Evolutionary conservation across 2,888 invertebrate genomes (phyloP), one percentile per base, ranked within the genome.

Genomic region (Clostera curtula): DNA sequence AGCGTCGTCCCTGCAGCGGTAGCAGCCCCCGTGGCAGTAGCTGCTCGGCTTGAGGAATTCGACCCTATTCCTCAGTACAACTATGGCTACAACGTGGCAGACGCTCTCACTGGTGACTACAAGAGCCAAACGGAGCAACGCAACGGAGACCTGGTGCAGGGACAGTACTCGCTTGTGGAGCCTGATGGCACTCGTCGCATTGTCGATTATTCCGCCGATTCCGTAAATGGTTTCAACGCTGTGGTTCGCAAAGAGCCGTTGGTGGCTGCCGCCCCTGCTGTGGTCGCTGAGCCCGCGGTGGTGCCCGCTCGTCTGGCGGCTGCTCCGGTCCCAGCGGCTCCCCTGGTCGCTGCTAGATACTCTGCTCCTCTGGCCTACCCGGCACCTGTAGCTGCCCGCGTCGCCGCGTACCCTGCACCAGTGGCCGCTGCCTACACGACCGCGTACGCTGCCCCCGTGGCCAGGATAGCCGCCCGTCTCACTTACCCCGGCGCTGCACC

Each of bases 41-140:
- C 69, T 1, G 73, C 75, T 5, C 58, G 70, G 15, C 46, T 76
- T 2, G 79, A 76, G 34, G 70, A 85, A 32, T 85, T 82, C 53
- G 87, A 87, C 52, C 79, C 86, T 1, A 55, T 76, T 24, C 88
- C 89, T 1, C 87, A 87, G 54, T 89, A 90, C 63, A 59, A 63
- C 35, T 82, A 70, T 34, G 83, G 76, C 18, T 82, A 83, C 43
- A 58, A 71, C 20, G 83, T 83, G 9, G 71, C 73, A 0, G 83
- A 83, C 40, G 64, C 75, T 1, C 60, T 80, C 24, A 79, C 82
- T 29, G 83, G 82, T 1, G 82, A 82, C 46, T 77, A 71, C 61
- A 83, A 83, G 55, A 75, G 68, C 34, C 82, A 76, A 43, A 59
- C 58, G 14, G 87, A 87, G 47, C 74, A 84, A 31, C 73, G 86